These are phyloP conservation scores for Atethmia centrago DNA, from an alignment of 2,888 invertebrate species.

Conservation along the genomic window DNA sequence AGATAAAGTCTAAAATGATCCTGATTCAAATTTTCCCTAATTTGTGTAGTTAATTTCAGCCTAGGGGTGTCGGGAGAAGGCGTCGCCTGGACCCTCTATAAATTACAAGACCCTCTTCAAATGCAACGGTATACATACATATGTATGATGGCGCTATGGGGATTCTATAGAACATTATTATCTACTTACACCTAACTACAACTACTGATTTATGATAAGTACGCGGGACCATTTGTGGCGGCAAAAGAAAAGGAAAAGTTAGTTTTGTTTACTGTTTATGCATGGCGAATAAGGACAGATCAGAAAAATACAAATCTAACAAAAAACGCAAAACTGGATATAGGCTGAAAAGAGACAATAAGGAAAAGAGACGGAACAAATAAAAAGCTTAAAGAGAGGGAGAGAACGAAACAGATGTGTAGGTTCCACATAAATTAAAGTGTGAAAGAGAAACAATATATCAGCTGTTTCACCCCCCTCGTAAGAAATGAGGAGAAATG, in stretches of 20 bases:
- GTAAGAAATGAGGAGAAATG: neutral
- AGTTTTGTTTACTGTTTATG: conserved; percentile 3
- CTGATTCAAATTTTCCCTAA: conserved; percentile 29
- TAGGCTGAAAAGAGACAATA: neutral
- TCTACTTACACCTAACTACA: conserved; percentile 2
- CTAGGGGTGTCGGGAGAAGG: conserved; percentile 47
- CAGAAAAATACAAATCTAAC: conserved; percentile 1
- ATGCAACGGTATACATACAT: conserved; percentile 25
- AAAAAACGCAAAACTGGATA: neutral
- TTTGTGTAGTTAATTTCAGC: conserved; percentile 38
- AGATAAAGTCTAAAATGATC: conserved; percentile 18
- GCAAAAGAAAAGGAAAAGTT: conserved; percentile 3
- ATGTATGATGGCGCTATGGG: conserved; percentile 7
- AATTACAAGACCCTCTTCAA: conserved; percentile 55
- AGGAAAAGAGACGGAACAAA: conserved; percentile 7
- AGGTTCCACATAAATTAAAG: conserved; percentile 5
- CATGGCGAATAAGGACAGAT: neutral
- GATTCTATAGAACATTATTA: conserved; percentile 23
- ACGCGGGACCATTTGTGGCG: neutral
- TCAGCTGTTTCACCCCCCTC: conserved; percentile 34
- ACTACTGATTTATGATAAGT: conserved; percentile 25
- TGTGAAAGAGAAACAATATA: conserved; percentile 37
- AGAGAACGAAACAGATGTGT: conserved; percentile 14
- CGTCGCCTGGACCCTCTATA: conserved; percentile 51
- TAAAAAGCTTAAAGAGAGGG: conserved; percentile 6